Base-by-base conservation (phyloP, 2,888 invertebrate genomes). In the Odontothrips loti region DNA sequence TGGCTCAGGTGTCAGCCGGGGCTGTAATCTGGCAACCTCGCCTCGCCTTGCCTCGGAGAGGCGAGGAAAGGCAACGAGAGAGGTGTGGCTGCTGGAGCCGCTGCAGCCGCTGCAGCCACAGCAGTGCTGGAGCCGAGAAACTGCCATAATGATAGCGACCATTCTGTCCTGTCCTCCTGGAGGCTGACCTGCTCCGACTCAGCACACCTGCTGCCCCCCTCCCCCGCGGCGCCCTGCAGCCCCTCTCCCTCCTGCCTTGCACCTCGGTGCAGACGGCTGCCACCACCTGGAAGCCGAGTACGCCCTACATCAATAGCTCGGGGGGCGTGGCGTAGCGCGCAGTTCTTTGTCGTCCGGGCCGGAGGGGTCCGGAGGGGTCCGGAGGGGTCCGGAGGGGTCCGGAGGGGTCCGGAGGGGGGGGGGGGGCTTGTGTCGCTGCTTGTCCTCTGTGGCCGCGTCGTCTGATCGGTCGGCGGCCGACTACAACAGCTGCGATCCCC, bases 1-100 rank as follows among this genome's bases (percentile, higher is more conserved):
- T 15, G 20, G 58, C 20, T 20, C 12, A 75, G 68, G 68, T 75
- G 68, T 75, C 68, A 27, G 68, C 11, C 68, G 27, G 34, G 27
- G 23, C 68, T 75, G 27, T 75, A 75, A 75, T 75, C 68, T 75
- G 68, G 68, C 68, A 75, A 75, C 68, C 68, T 75, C 68, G 23
- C 68, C 68, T 75, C 27, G 23, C 27, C 23, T 43, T 2, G 34
- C 34, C 3, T 2, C 34, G 6, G 34, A 2, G 34, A 2, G 34
- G 34, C 34, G 34, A 6, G 34, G 34, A 43, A 6, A 43, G 34
- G 34, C 34, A 43, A 43, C 34, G 34, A 43, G 34, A 43, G 34
- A 43, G 34, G 34, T 6, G 34, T 43, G 34, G 34, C 34, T 6
- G 34, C 34, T 43, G 34, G 34, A 43, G 34, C 34, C 34, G 20